These are phyloP conservation scores for Bibio marci DNA, from an alignment of 2,888 invertebrate genomes.

Conservation along the genomic window DNA sequence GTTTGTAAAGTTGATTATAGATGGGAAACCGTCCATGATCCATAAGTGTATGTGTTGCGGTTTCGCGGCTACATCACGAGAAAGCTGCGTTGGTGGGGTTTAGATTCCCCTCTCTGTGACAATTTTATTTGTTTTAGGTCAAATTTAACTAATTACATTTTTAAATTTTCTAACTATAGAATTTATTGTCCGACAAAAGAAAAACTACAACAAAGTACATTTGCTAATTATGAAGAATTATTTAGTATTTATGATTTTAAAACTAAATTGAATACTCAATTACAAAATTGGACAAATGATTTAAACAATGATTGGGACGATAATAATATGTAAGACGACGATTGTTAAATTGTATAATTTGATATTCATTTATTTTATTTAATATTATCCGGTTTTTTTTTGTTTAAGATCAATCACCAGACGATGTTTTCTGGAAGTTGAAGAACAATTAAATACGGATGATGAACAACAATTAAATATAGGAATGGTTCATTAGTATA, in stretches of 20 bases:
- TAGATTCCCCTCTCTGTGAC: too few species aligned
- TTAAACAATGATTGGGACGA: neutral
- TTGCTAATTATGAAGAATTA: conserved; percentile 5
- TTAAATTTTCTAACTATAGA: too few species aligned
- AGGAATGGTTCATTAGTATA: too few species aligned
- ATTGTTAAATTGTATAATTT: neutral
- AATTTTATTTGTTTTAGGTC: too few species aligned
- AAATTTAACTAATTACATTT: neutral
- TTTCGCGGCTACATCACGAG: too few species aligned
- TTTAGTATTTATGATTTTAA: conserved; percentile 5
- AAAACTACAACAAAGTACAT: conserved; percentile 6
- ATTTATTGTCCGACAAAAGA: conserved; percentile 1
- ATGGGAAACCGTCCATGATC: too few species aligned
- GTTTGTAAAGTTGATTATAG: too few species aligned
- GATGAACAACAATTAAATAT: too few species aligned
- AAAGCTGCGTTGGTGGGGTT: too few species aligned
- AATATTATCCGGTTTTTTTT: neutral
- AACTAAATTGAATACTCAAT: neutral
- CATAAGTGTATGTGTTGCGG: too few species aligned
- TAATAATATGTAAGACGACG: neutral
- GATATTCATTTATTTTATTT: neutral
- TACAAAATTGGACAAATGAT: neutral
- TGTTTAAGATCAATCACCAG: neutral
- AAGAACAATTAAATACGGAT: neutral
- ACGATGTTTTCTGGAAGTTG: conserved; percentile 4